A percentile compares a stretch with the other conserved stretches of the same genome.
Conservation (phyloP, 2,113 vertebrate genomes). For the Astur gentilis region DNA sequence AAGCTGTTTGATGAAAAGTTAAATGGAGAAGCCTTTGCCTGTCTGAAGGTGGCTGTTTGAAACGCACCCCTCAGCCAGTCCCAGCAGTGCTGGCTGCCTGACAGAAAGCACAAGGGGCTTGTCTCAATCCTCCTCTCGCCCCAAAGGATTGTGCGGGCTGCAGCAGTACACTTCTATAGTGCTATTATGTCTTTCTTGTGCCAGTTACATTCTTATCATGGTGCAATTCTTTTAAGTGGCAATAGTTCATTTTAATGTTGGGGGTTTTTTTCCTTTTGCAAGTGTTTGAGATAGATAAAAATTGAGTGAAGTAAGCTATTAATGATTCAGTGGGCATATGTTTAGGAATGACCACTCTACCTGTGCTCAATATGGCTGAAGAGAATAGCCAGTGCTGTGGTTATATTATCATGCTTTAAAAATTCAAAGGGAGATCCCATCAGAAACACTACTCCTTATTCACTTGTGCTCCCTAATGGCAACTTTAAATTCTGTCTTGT, state of each 20-base stretch:
- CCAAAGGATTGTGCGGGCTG: background rate
- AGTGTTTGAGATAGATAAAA: background rate
- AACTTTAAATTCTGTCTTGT: conserved; percentile 35
- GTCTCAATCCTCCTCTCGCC: background rate
- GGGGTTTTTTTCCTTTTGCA: background rate
- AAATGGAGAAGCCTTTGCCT: background rate
- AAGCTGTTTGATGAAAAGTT: background rate
- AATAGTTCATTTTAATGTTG: background rate
- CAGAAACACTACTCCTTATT: conserved; percentile 23
- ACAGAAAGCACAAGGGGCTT: background rate
- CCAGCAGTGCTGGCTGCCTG: background rate
- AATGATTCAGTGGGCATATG: background rate
- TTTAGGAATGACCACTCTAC: background rate
- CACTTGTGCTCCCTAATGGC: conserved; percentile 51
- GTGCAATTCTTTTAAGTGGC: background rate
- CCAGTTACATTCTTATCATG: background rate
- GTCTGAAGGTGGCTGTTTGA: background rate
- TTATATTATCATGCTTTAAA: background rate
- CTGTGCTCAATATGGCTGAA: background rate
- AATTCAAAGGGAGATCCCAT: background rate
- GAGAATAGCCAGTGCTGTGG: background rate
- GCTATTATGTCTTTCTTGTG: background rate
- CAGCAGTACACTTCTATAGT: background rate
- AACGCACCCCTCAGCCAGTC: background rate
- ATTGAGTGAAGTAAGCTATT: background rate